Percentiles rank a stretch among this genome's conserved stretches.
Evolutionary conservation across 2,113 vertebrate genomes (phyloP).

Genomic region (Rynchops niger): DNA sequence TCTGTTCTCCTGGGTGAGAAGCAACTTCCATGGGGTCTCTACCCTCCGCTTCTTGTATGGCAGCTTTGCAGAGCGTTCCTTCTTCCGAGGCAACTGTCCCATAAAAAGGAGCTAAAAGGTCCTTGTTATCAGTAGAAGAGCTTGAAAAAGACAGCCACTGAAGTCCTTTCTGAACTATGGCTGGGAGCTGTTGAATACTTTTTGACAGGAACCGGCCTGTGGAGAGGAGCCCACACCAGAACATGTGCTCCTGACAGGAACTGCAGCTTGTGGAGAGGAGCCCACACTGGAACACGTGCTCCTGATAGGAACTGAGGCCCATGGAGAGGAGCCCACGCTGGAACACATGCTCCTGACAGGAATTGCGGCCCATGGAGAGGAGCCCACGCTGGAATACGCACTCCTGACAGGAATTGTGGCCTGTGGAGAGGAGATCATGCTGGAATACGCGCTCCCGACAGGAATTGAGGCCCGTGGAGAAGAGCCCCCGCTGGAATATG

Average conservation of each 20-base stretch:
- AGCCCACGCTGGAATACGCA: neutral
- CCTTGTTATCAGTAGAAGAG: neutral
- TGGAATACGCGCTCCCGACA: neutral
- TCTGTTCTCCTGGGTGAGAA: neutral
- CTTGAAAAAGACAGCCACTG: neutral
- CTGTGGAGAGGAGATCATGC: no score
- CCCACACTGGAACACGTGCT: no score
- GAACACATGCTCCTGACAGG: neutral
- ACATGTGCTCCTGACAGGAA: neutral
- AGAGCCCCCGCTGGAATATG: no score
- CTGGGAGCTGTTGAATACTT: neutral
- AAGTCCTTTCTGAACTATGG: neutral
- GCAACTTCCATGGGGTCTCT: neutral
- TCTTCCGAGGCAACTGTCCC: neutral
- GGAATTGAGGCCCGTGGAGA: accelerated
- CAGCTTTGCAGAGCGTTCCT: neutral
- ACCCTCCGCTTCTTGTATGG: no score
- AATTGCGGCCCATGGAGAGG: neutral
- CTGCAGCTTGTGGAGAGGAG: neutral
- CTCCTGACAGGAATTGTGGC: neutral
- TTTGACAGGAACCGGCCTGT: accelerated
- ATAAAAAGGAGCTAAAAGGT: neutral
- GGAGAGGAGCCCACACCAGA: neutral
- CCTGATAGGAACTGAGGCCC: neutral
- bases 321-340: neutral